Conservation (phyloP, 2,113 vertebrate genomes). For the Mustela nigripes region DNA sequence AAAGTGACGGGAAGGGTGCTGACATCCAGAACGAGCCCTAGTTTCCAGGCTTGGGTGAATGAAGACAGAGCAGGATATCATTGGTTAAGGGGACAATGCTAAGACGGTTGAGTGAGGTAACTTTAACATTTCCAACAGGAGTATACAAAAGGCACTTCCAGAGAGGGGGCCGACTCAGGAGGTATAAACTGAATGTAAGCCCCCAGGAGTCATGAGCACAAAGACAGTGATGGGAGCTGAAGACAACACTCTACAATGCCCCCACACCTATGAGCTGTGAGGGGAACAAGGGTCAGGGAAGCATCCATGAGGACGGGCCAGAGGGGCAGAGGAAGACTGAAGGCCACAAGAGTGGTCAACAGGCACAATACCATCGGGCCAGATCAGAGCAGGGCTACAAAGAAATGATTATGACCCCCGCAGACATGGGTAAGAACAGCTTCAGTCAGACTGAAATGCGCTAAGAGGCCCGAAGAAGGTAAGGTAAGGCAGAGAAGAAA, state of each 20-base stretch:
- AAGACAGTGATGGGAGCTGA: neutral
- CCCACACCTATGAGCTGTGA: neutral
- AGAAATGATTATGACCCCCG: neutral
- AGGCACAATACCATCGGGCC: neutral
- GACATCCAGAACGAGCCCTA: neutral
- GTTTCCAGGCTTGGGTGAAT: neutral
- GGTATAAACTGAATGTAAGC: neutral
- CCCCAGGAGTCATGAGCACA: neutral
- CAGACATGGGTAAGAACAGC: neutral
- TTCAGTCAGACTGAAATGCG: neutral
- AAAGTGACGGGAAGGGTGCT: neutral
- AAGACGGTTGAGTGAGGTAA: neutral
- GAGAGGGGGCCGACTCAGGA: neutral
- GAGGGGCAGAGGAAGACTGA: neutral
- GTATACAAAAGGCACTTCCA: neutral
- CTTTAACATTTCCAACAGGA: neutral
- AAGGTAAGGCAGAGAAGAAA: neutral
- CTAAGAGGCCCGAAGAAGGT: neutral
- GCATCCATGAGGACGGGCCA: neutral
- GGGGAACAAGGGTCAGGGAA: neutral
- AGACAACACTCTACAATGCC: neutral
- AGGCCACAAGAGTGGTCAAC: neutral
- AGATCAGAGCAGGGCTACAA: neutral
- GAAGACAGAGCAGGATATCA: neutral
- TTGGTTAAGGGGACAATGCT: neutral